phyloP scores from a whole-genome alignment of 2,113 vertebrate genomes.

The Microtus richardsoni region DNA sequence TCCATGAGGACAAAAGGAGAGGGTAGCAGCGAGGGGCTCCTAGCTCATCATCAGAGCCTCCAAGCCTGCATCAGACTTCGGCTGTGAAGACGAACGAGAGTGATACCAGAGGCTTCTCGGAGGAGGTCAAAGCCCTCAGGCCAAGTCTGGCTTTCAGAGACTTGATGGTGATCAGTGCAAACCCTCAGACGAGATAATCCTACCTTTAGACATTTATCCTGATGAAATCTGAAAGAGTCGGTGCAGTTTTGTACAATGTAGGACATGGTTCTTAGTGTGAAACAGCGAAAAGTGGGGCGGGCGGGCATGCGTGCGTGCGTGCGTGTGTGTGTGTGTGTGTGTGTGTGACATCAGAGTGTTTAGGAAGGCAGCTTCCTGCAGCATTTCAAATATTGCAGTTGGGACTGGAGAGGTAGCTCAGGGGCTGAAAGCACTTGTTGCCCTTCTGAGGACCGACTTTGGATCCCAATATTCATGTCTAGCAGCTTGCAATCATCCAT shows the following conservation, averaged over 20 bases:
- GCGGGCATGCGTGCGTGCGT: no score
- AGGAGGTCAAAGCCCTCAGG: background rate
- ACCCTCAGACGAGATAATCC: background rate
- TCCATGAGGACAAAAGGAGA: background rate
- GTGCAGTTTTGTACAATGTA: background rate
- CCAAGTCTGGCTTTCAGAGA: background rate
- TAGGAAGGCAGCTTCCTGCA: background rate
- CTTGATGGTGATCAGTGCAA: background rate
- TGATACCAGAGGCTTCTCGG: rapidly evolving
- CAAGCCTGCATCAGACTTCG: background rate
- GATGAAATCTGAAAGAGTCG: background rate
- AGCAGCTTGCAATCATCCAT: background rate
- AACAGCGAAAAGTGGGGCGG: background rate
- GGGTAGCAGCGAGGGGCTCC: background rate
- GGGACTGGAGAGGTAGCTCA: background rate
- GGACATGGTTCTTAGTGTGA: background rate
- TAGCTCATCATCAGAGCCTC: background rate
- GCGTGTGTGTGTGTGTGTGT: background rate
- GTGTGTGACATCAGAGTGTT: background rate
- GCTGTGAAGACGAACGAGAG: background rate
- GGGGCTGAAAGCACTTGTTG: background rate
- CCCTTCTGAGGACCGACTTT: background rate
- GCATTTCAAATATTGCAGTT: background rate
- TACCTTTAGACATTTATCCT: background rate
- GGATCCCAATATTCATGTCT: no score